These are phyloP conservation scores for Pteruthius melanotis DNA, from an alignment of 2,113 vertebrate genomes.

Conservation along the genomic window DNA sequence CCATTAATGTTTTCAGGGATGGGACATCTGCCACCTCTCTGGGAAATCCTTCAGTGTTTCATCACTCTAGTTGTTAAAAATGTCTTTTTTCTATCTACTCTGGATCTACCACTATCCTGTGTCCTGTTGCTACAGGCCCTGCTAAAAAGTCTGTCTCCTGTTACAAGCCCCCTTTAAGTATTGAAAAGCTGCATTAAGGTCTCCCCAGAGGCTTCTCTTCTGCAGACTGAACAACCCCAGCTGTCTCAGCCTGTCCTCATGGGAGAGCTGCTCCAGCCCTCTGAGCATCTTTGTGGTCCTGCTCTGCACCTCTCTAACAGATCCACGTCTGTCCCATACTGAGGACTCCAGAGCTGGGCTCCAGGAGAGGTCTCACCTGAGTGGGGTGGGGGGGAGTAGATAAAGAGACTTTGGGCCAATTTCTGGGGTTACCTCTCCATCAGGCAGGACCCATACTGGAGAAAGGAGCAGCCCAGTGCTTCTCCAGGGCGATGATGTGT, in stretches of 20 bases:
- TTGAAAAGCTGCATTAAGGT: no score
- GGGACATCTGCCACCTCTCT: background rate
- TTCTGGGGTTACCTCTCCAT: background rate
- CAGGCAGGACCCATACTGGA: background rate
- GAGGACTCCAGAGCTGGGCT: background rate
- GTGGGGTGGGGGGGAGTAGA: background rate
- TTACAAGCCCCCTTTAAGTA: background rate
- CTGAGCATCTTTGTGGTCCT: background rate
- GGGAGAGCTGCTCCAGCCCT: background rate
- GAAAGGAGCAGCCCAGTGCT: background rate
- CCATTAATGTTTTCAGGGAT: background rate
- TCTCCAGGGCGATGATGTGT: background rate
- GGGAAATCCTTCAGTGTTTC: background rate
- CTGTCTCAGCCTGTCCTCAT: background rate
- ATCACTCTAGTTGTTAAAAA: background rate
- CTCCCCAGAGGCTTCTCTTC: background rate
- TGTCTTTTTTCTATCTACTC: background rate
- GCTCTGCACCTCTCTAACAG: background rate
- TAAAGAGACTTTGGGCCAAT: background rate
- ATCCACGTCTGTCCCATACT: background rate
- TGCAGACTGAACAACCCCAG: background rate
- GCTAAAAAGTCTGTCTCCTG: no score
- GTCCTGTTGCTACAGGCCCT: background rate
- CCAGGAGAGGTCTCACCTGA: background rate
- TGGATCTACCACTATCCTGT: rapidly evolving